A percentile compares a stretch with the other conserved stretches of the same genome.
These are phyloP conservation scores for Chaetorhynchus papuensis DNA, from an alignment of 2,113 vertebrate species.

Conservation along the genomic window DNA sequence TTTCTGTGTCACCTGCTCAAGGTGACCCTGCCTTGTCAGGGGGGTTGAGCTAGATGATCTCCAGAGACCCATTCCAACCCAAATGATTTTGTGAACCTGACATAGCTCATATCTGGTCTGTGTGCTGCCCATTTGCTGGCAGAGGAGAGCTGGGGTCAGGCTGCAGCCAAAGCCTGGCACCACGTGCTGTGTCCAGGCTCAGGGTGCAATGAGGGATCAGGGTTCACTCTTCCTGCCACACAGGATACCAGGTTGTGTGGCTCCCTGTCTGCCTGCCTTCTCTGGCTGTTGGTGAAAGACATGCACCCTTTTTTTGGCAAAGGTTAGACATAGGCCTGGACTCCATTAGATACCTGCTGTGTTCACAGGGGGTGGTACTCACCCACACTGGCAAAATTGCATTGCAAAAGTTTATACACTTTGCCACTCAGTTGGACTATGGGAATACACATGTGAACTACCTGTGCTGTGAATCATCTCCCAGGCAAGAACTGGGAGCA, in stretches of 20 bases:
- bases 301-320: fast-evolving
- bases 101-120: fast-evolving
- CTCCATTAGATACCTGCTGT: fast-evolving
- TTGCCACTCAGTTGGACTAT: fast-evolving
- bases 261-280: background rate
- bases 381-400: background rate
- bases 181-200: fast-evolving
- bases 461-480: background rate
- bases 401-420: background rate
- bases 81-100: background rate
- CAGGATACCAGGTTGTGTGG: no score
- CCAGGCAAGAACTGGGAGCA: background rate
- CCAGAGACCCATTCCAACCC: background rate
- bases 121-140: background rate
- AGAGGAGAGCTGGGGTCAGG: fast-evolving
- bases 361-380: fast-evolving
- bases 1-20: background rate
- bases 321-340: background rate
- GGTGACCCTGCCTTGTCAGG: background rate
- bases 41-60: background rate
- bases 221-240: fast-evolving
- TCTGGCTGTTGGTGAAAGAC: background rate
- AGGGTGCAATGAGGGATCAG: fast-evolving
- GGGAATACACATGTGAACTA: background rate
- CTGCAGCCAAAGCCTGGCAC: background rate